phyloP scores from a whole-genome alignment of 2,113 vertebrate genomes.

The Caranx ignobilis region DNA sequence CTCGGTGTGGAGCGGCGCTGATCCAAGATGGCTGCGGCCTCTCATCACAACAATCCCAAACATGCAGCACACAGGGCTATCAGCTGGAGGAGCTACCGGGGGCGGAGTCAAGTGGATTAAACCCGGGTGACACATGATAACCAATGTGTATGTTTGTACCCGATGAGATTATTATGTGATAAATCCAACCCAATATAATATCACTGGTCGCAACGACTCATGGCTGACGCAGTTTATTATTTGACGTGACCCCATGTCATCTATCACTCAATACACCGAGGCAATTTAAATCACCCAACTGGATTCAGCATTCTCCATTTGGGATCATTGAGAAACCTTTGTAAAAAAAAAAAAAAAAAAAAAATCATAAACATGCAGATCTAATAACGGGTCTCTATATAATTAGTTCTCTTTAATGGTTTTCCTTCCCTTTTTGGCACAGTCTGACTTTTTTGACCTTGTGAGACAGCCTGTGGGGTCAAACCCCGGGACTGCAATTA shows the following conservation, averaged over 20 bases:
- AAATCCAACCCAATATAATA: background rate
- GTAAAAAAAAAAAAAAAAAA: background rate
- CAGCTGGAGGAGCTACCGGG: slow-evolving; percentile 61
- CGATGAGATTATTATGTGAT: background rate
- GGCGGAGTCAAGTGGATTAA: slow-evolving; percentile 56
- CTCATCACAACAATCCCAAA: slow-evolving; percentile 86
- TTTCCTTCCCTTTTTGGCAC: background rate
- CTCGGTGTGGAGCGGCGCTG: slow-evolving; percentile 55
- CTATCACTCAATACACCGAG: background rate
- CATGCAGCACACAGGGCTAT: slow-evolving; percentile 62
- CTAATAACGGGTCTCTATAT: background rate
- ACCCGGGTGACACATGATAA: background rate
- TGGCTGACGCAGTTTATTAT: background rate
- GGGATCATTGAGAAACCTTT: background rate
- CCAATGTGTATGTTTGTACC: background rate
- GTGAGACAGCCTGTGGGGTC: background rate
- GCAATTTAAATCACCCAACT: background rate
- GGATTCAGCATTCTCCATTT: background rate
- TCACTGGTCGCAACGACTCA: background rate
- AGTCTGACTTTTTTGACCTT: slow-evolving; percentile 1
- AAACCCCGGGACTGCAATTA: background rate
- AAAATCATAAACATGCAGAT: background rate
- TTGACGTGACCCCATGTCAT: background rate
- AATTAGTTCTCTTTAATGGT: background rate
- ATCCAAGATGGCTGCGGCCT: slow-evolving; percentile 85